Conservation (phyloP, 2,797 vertebrate species). For the Perodicticus potto region DNA sequence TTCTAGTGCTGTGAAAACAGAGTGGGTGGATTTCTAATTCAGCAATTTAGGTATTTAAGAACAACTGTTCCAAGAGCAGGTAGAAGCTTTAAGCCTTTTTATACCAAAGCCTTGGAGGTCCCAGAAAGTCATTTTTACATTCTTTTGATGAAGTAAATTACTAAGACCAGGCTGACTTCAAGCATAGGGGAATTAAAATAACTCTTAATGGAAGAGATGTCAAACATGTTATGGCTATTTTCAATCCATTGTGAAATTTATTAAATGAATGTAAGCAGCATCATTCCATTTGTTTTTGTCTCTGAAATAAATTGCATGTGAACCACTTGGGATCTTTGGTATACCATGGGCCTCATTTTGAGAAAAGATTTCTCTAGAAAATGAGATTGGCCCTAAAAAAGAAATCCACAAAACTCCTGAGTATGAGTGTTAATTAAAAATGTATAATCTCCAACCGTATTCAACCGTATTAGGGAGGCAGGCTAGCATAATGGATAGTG, state of each 20-base stretch:
- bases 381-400: background rate
- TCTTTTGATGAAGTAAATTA: background rate
- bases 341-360: background rate
- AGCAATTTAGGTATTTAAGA: background rate
- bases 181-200: background rate
- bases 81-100: background rate
- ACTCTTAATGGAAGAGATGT: background rate
- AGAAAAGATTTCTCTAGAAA: slow-evolving; percentile 21
- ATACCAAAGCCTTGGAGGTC: background rate
- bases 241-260: background rate
- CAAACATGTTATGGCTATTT: background rate
- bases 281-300: slow-evolving; percentile 18
- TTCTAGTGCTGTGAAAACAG: background rate
- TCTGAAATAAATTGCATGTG: slow-evolving; percentile 19
- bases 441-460: background rate
- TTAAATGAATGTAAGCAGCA: slow-evolving; percentile 14
- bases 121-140: background rate
- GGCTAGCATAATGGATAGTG: background rate
- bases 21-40: background rate
- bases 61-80: background rate
- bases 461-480: background rate
- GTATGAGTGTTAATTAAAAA: slow-evolving; percentile 18
- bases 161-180: background rate
- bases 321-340: background rate
- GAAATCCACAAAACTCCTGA: background rate